These are phyloP conservation scores for Macropis europaea DNA, from an alignment of 2,888 invertebrate species.

Conservation along the genomic window DNA sequence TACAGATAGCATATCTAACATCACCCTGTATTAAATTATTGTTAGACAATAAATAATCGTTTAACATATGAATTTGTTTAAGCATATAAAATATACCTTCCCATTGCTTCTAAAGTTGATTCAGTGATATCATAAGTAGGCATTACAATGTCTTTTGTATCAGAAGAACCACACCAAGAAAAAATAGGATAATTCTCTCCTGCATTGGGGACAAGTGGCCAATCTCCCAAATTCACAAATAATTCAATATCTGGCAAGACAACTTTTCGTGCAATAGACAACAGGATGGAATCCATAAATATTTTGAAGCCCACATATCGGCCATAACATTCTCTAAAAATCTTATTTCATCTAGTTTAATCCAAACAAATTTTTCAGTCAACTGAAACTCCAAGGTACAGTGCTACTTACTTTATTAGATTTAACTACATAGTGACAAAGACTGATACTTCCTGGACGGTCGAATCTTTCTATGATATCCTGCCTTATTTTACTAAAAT, in stretches of 20 bases:
- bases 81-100: constrained; percentile 83
- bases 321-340: constrained; percentile 94
- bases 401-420: constrained; percentile 83
- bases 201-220: constrained; percentile 89
- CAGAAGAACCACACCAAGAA: constrained; percentile 97
- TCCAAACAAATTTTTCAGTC: constrained; percentile 7
- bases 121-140: constrained; percentile 98
- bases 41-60: constrained; percentile 9
- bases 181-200: constrained; percentile 88
- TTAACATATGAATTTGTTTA: neutral
- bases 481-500: constrained; percentile 86
- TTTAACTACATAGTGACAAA: constrained; percentile 94
- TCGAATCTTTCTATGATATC: constrained; percentile 87
- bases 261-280: constrained; percentile 91
- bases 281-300: constrained; percentile 93
- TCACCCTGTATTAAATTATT: constrained; percentile 83
- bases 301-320: constrained; percentile 97
- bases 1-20: constrained; percentile 93
- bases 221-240: constrained; percentile 96
- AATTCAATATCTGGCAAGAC: constrained; percentile 93
- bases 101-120: constrained; percentile 95
- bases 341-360: constrained; percentile 72
- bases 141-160: constrained; percentile 92
- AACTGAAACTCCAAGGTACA: neutral
- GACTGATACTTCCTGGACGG: constrained; percentile 89